These are phyloP conservation scores for Melieria crassipennis DNA, from an alignment of 2,888 invertebrate genomes.

Conservation along the genomic window DNA sequence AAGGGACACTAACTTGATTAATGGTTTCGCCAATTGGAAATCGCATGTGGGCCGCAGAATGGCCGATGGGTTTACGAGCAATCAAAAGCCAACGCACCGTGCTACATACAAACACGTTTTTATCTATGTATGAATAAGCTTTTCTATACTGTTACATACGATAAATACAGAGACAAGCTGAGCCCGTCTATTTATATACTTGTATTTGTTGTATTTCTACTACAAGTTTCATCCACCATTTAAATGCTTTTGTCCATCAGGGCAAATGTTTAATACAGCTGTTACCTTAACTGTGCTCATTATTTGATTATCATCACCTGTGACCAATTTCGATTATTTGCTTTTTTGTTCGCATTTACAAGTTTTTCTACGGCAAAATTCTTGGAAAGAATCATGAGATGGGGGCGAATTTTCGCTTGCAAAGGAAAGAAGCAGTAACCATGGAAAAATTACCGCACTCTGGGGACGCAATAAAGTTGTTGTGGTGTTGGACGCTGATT, in stretches of 20 bases:
- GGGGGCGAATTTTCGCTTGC: not conserved
- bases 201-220: not conserved
- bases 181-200: not conserved
- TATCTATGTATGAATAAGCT: not conserved
- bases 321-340: slow-evolving; percentile 60
- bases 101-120: too few relatives aligned
- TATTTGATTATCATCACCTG: slow-evolving; percentile 52
- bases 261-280: slow-evolving; percentile 10
- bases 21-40: slow-evolving; percentile 44
- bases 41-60: slow-evolving; percentile 20
- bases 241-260: slow-evolving; percentile 16
- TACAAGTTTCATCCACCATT: not conserved
- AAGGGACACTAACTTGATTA: slow-evolving; percentile 56
- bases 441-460: slow-evolving; percentile 9
- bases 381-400: not conserved
- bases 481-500: too few relatives aligned
- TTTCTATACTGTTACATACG: not conserved
- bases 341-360: slow-evolving; percentile 37
- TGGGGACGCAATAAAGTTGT: slow-evolving; percentile 30
- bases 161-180: too few relatives aligned
- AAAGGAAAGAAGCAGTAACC: not conserved
- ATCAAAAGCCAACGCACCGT: not conserved
- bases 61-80: not conserved
- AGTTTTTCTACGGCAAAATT: not conserved
- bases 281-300: slow-evolving; percentile 37